phyloP scores from a whole-genome alignment of 2,797 vertebrate species.

The Micromesistius poutassou region DNA sequence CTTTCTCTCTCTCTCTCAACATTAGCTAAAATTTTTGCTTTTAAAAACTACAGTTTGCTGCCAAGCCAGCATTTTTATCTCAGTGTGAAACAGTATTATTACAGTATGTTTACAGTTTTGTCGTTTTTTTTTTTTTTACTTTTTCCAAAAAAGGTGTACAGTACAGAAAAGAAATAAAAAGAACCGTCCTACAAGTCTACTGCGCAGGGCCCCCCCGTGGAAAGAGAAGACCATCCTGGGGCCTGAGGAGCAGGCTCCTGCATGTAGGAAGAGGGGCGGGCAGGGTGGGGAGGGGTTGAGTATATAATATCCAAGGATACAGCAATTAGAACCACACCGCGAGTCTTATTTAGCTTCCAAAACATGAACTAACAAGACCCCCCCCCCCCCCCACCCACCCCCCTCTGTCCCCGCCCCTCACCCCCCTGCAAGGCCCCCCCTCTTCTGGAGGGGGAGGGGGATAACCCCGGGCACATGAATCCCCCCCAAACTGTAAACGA shows the following conservation, averaged over 20 bases:
- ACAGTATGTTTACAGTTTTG: constrained; percentile 98
- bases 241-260: constrained; percentile 84
- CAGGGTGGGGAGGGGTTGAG: constrained; percentile 70
- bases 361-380: constrained; percentile 72
- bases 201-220: constrained; percentile 92
- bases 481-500: constrained; percentile 98
- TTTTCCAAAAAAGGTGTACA: constrained; percentile 86
- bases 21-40: constrained; percentile 95
- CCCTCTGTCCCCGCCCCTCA: too few relatives aligned
- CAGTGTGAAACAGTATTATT: constrained; percentile 97
- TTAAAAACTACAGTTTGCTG: constrained; percentile 99
- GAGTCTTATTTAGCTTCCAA: constrained; percentile 83
- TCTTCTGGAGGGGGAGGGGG: constrained; percentile 65
- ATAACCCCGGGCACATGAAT: constrained; percentile 74
- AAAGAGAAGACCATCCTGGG: constrained; percentile 88
- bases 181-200: constrained; percentile 92
- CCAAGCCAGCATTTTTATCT: constrained; percentile 87
- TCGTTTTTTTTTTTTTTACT: neutral
- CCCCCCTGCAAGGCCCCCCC: constrained; percentile 39
- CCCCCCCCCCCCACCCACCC: constrained; percentile 52
- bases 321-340: constrained; percentile 84
- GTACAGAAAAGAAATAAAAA: constrained; percentile 78
- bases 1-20: constrained; percentile 74
- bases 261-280: constrained; percentile 19
- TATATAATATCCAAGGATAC: constrained; percentile 81